Conservation (phyloP, 2,113 vertebrate genomes). For the Carlito syrichta region DNA sequence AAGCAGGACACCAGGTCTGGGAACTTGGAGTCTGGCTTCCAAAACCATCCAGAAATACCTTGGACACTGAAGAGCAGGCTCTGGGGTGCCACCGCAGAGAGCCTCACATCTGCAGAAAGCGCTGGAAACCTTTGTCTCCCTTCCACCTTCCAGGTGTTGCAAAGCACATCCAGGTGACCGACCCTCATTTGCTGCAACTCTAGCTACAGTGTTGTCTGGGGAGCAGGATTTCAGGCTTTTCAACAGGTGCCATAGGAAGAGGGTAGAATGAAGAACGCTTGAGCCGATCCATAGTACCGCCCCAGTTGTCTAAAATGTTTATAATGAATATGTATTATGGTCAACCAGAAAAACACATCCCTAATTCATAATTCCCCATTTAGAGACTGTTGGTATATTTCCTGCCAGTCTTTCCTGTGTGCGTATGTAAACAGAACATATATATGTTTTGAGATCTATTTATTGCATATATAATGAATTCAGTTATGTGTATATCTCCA, state of each 20-base stretch:
- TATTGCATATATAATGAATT: too few relatives aligned
- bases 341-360: neutral
- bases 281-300: neutral
- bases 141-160: neutral
- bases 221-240: neutral
- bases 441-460: neutral
- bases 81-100: neutral
- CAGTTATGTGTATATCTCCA: too few relatives aligned
- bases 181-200: neutral
- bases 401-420: neutral
- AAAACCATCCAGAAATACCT: neutral
- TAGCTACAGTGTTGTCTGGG: neutral
- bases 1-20: neutral
- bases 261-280: neutral
- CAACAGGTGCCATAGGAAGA: neutral
- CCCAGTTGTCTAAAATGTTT: neutral
- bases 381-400: neutral
- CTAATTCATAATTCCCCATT: neutral
- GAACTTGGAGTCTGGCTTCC: neutral
- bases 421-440: neutral
- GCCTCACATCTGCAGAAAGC: neutral
- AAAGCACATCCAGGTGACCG: neutral
- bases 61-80: neutral
- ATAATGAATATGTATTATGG: neutral
- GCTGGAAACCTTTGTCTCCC: neutral